These are phyloP conservation scores for Shargacucullia verbasci DNA, from an alignment of 2,888 invertebrate species.

Conservation along the genomic window DNA sequence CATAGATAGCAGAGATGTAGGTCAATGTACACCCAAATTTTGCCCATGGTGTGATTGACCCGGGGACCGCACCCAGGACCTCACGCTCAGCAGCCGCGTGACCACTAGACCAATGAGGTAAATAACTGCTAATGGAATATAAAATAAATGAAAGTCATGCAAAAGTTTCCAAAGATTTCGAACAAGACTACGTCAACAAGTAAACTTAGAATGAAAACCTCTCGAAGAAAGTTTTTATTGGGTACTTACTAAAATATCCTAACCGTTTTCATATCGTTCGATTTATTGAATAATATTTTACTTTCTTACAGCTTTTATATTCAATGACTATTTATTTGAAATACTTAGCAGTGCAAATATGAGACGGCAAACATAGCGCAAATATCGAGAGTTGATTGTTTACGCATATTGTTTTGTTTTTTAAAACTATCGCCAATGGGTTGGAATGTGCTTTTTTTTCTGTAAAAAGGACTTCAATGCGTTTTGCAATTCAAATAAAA, in stretches of 20 bases:
- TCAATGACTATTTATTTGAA: slow-evolving; percentile 38
- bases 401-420: slow-evolving; percentile 49
- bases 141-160: slow-evolving; percentile 45
- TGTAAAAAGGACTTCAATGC: slow-evolving; percentile 24
- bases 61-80: too few species aligned
- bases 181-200: slow-evolving; percentile 49
- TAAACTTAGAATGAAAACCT: slow-evolving; percentile 41
- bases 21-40: too few species aligned
- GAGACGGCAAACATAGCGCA: slow-evolving; percentile 46
- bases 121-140: slow-evolving; percentile 35
- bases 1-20: too few species aligned
- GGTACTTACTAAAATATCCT: slow-evolving; percentile 39
- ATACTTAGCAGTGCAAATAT: slow-evolving; percentile 49
- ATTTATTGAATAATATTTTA: slow-evolving; percentile 42
- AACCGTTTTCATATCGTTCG: slow-evolving; percentile 37
- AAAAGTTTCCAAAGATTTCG: slow-evolving; percentile 39
- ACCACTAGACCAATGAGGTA: too few species aligned
- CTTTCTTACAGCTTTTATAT: slow-evolving; percentile 31
- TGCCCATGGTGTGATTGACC: too few species aligned
- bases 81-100: too few species aligned
- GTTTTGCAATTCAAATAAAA: too few species aligned
- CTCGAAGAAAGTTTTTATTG: slow-evolving; percentile 46
- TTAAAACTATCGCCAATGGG: slow-evolving; percentile 39
- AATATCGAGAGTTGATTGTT: slow-evolving; percentile 46
- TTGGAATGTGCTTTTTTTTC: slow-evolving; percentile 48